Evolutionary conservation across 2,888 invertebrate genomes (phyloP), one percentile per base, ranked within the genome.

Genomic region (Octonoba sinensis): DNA sequence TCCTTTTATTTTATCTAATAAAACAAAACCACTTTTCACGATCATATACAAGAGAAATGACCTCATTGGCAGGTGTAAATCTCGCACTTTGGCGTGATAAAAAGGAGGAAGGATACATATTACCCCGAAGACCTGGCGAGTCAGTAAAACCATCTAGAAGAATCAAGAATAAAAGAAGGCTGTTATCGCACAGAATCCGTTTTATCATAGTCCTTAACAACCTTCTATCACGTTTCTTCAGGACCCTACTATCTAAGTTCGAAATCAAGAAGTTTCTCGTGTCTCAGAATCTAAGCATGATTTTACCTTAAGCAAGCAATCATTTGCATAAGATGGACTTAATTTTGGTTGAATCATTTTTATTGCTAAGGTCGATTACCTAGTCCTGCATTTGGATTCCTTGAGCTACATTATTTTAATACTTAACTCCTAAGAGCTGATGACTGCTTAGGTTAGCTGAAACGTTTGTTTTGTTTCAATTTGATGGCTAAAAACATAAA

Each of bases 131-230:
- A 36, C 36, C 36, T 36, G 36, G 36, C 36, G 36, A 36, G 36
- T 36, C 36, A 36, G 36, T 36, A 36, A 36, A 36, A 36, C 36
- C 11, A 8, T 36, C 36, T 36, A 36, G 36, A 36, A 4, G 8
- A 36, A 36, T 8, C 8, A 36, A 36, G 36, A 36, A 36, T 36
- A 36, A 36, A 36, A 36, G 36, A 36, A 8, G 44, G 2, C 20
- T 44, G 44, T 62, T n/a, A 62, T 62, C 62, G 46, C 62, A 36
- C 46, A 13, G 18, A 13, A 22, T 44, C 44, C n/a, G 18, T 20
- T 44, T 62, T 62, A 62, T 44, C 62, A 62, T 62, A 44, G 20
- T 44, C 44, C n/a, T 62, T 62, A 62, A 62, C 62, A 62, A 18
- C 62, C n/a, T 18, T 24, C 46, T 20, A 18, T 62, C 62, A 62